Percentiles rank a stretch among this genome's conserved stretches.
These are phyloP conservation scores for Eupithecia subfuscata DNA, from an alignment of 2,888 invertebrate genomes.

Conservation along the genomic window DNA sequence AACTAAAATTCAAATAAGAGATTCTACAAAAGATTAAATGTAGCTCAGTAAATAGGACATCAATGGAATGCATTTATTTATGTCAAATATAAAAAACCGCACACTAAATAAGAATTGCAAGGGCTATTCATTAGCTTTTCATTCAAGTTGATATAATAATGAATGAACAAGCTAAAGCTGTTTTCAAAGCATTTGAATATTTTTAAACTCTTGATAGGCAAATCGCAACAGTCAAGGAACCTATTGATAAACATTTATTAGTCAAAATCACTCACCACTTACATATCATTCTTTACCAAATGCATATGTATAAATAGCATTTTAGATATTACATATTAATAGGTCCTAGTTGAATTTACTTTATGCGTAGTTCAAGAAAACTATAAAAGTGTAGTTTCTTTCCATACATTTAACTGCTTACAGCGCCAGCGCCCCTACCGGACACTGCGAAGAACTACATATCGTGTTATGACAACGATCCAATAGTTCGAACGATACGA, in stretches of 20 bases:
- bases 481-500: background rate
- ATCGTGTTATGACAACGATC: background rate
- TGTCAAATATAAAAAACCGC: constrained; percentile 18
- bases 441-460: background rate
- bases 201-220: background rate
- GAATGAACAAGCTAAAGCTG: background rate
- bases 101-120: constrained; percentile 24
- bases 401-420: background rate
- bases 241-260: background rate
- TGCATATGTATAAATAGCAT: background rate
- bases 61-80: background rate
- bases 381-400: background rate
- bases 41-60: background rate
- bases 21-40: background rate
- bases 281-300: background rate
- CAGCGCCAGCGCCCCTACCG: background rate
- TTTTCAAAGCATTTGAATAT: background rate
- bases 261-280: background rate
- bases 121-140: constrained; percentile 2
- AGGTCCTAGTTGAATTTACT: background rate
- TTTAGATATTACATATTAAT: background rate
- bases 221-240: background rate
- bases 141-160: too few relatives aligned
- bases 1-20: background rate
- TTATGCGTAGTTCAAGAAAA: background rate